Conservation (phyloP, 92 coral and sea anemone species). For the Zoanthus sociatus region DNA sequence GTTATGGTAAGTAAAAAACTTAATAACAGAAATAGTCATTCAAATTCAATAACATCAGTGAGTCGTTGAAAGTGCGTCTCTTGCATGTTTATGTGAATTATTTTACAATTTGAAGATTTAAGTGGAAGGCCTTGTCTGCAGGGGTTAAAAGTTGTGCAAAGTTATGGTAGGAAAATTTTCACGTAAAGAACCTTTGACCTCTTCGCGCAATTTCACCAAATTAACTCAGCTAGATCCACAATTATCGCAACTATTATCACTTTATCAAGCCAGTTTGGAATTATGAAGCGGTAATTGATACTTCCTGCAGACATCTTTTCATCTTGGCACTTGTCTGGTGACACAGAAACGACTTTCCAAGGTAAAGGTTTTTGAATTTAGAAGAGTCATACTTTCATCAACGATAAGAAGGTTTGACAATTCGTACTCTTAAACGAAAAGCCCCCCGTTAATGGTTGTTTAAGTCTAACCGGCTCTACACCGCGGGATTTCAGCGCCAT, state of each 20-base stretch:
- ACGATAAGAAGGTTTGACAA: background rate
- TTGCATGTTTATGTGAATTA: too few species aligned
- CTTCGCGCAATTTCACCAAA: background rate
- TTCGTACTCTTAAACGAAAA: background rate
- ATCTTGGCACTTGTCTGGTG: background rate
- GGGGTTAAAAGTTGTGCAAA: too few species aligned
- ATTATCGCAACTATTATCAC: constrained; percentile 15
- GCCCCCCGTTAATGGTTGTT: too few species aligned
- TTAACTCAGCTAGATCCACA: background rate
- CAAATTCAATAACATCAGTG: too few species aligned
- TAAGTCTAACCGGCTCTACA: too few species aligned
- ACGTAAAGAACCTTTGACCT: background rate
- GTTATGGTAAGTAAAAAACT: too few species aligned
- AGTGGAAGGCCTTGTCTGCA: too few species aligned
- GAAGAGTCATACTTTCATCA: background rate
- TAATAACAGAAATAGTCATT: too few species aligned
- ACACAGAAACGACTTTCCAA: background rate
- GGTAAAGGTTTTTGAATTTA: constrained; percentile 5
- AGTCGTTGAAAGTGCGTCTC: too few species aligned
- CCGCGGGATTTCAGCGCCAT: too few species aligned
- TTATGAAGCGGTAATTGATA: background rate
- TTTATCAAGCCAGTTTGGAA: background rate
- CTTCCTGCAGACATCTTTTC: background rate
- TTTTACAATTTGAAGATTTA: too few species aligned
- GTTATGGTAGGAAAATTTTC: too few species aligned